Percentiles rank a stretch among this genome's conserved stretches.
These are phyloP conservation scores for Alces alces DNA, from an alignment of 2,113 vertebrate genomes.

Conservation along the genomic window DNA sequence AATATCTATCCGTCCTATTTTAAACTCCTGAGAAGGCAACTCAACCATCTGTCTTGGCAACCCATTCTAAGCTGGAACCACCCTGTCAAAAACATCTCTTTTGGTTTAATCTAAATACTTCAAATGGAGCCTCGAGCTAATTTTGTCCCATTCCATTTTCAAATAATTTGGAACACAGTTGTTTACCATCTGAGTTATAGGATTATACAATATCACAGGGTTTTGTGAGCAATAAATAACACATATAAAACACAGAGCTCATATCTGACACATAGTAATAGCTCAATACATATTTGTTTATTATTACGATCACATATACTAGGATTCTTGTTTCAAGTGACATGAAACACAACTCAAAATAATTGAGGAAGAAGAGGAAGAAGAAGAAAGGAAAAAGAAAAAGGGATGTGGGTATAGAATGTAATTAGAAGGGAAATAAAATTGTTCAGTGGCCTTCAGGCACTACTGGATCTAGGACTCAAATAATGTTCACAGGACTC, in stretches of 20 bases:
- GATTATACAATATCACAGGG: not conserved
- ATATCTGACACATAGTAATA: not conserved
- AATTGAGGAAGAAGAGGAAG: not conserved
- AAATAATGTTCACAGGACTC: not conserved
- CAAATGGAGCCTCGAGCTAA: constrained; percentile 19
- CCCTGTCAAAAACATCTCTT: constrained; percentile 23
- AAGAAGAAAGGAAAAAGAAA: not conserved
- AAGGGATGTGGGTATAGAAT: not conserved
- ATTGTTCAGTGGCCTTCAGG: not conserved
- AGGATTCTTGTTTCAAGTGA: not conserved
- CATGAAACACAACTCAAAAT: not conserved
- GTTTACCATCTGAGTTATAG: constrained; percentile 20
- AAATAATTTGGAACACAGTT: constrained; percentile 29
- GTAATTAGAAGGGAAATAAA: not conserved
- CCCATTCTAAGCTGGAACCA: not conserved
- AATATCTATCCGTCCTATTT: constrained; percentile 38
- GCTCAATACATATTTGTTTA: not conserved
- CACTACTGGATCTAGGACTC: not conserved
- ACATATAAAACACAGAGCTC: not conserved
- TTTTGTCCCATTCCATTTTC: constrained; percentile 34
- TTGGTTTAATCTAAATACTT: constrained; percentile 38
- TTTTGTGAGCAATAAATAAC: not conserved
- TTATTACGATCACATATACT: not conserved
- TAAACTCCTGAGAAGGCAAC: constrained; percentile 46
- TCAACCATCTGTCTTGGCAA: constrained; percentile 56